These are phyloP conservation scores for Hypercompe scribonia DNA, from an alignment of 2,888 invertebrate species.

Conservation along the genomic window DNA sequence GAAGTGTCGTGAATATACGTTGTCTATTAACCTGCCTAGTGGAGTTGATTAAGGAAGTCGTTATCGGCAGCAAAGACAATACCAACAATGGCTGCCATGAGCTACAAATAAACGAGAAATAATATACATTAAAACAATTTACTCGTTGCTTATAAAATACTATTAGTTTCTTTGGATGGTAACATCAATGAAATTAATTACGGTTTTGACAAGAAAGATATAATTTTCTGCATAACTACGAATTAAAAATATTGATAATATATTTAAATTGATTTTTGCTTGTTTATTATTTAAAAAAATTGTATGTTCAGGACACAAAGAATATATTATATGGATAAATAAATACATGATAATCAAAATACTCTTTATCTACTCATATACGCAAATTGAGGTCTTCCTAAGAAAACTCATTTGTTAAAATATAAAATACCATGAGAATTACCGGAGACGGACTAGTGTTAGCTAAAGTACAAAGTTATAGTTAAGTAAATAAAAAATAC, in stretches of 20 bases:
- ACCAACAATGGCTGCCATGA: slow-evolving; percentile 37
- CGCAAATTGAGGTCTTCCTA: too few species aligned
- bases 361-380: too few species aligned
- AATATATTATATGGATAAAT: too few species aligned
- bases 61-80: slow-evolving; percentile 57
- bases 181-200: background rate
- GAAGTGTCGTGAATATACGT: slow-evolving; percentile 47
- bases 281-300: too few species aligned
- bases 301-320: too few species aligned
- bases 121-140: slow-evolving; percentile 21
- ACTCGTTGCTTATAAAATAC: slow-evolving; percentile 18
- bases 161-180: background rate
- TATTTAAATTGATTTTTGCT: background rate
- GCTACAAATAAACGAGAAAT: slow-evolving; percentile 31
- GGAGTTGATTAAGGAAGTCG: slow-evolving; percentile 70
- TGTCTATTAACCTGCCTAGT: slow-evolving; percentile 37
- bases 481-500: too few species aligned
- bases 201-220: background rate
- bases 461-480: too few species aligned
- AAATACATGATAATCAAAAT: too few species aligned
- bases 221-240: background rate
- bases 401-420: too few species aligned
- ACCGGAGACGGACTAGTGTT: too few species aligned
- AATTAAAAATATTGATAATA: background rate
- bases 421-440: too few species aligned